These are phyloP conservation scores for Puntigrus tetrazona DNA, from an alignment of 2,113 vertebrate genomes.

Conservation along the genomic window DNA sequence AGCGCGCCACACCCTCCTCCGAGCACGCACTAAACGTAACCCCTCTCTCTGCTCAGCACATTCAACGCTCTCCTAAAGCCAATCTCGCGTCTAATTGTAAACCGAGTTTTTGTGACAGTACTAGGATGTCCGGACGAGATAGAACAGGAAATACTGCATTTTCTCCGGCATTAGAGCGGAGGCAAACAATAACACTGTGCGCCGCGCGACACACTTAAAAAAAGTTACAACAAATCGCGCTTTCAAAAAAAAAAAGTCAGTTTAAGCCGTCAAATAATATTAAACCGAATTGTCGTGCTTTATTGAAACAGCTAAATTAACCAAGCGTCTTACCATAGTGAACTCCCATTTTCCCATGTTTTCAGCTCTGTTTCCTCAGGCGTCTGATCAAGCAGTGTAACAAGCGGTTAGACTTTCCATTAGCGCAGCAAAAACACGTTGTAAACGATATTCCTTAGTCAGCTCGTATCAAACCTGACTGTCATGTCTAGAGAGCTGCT, in stretches of 20 bases:
- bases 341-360: slow-evolving; percentile 74
- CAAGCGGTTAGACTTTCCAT: slow-evolving; percentile 24
- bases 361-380: background rate
- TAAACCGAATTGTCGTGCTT: background rate
- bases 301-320: background rate
- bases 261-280: background rate
- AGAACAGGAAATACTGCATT: background rate
- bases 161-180: background rate
- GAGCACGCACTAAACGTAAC: background rate
- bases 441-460: background rate
- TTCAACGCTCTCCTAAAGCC: background rate
- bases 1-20: background rate
- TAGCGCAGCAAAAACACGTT: background rate
- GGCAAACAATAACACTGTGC: background rate
- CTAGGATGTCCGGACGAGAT: background rate
- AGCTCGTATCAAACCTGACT: background rate
- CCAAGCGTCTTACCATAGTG: slow-evolving; percentile 69
- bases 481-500: background rate
- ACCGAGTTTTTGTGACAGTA: background rate
- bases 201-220: background rate
- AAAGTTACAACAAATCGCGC: background rate
- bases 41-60: too few relatives aligned
- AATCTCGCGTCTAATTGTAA: background rate
- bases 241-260: background rate
- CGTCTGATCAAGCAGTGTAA: background rate